Evolutionary conservation across 2,888 invertebrate species (phyloP).

Genomic region (Yponomeuta evonymella): DNA sequence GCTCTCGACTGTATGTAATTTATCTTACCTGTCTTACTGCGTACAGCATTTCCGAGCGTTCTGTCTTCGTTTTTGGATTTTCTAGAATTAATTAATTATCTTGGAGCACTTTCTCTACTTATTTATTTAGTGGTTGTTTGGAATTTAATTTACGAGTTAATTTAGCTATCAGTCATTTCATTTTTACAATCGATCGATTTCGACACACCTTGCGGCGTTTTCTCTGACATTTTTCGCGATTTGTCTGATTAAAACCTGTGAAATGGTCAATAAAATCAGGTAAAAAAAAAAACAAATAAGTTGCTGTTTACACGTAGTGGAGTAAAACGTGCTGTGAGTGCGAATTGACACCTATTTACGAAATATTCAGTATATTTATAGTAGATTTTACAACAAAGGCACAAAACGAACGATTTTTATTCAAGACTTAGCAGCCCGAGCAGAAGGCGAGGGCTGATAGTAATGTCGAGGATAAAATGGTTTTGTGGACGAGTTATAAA

Average conservation of each 20-base stretch:
- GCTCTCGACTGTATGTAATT: neutral
- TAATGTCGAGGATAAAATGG: too few species aligned
- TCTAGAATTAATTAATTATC: neutral
- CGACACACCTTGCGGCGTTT: conserved; percentile 18
- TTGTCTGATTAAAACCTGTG: conserved; percentile 34
- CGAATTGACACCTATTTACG: too few species aligned
- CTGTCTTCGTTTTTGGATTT: conserved; percentile 27
- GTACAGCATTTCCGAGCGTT: conserved; percentile 55
- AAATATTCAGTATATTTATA: too few species aligned
- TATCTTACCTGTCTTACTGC: conserved; percentile 66
- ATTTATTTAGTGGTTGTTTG: neutral
- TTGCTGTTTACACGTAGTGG: too few species aligned
- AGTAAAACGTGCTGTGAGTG: too few species aligned
- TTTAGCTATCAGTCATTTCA: conserved; percentile 43
- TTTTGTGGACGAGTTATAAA: too few species aligned
- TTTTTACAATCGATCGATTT: conserved; percentile 19
- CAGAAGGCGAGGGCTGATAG: too few species aligned
- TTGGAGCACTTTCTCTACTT: neutral
- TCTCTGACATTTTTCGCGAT: conserved; percentile 26
- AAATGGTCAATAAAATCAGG: too few species aligned
- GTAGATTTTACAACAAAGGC: too few species aligned
- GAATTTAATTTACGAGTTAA: neutral
- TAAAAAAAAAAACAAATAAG: too few species aligned
- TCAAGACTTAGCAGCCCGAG: too few species aligned
- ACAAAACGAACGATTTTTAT: too few species aligned